Conservation (phyloP, 2,797 vertebrate species). For the Novumbra hubbsi region DNA sequence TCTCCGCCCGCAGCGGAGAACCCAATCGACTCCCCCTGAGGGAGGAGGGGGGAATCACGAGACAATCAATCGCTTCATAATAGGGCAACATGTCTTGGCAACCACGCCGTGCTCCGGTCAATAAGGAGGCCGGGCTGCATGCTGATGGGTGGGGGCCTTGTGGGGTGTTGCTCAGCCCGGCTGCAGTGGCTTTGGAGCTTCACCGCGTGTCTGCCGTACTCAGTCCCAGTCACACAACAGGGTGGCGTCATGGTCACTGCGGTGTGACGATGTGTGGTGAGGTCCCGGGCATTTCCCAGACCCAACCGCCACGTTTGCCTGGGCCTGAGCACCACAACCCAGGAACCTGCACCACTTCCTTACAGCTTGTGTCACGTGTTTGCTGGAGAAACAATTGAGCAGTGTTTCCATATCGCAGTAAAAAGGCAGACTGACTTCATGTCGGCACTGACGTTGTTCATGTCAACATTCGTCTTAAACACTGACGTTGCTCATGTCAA, state of each 20-base stretch:
- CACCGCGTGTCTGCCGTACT: not conserved
- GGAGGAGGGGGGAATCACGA: constrained; percentile 54
- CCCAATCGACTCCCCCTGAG: constrained; percentile 8
- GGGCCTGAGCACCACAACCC: no score
- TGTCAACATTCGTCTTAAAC: no score
- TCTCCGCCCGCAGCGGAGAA: constrained; percentile 19
- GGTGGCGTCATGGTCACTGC: not conserved
- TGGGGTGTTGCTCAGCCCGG: constrained; percentile 3
- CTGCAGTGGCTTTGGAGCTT: not conserved
- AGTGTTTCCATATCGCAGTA: no score
- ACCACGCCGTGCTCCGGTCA: constrained; percentile 56
- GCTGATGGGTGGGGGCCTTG: constrained; percentile 44
- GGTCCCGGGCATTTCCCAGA: no score
- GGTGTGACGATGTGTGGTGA: no score
- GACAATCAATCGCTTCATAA: constrained; percentile 71
- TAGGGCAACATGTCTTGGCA: constrained; percentile 64
- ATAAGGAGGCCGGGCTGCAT: constrained; percentile 57
- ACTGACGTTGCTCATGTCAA: no score
- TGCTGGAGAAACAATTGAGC: no score
- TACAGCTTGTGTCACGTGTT: no score
- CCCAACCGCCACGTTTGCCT: no score
- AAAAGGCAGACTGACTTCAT: no score
- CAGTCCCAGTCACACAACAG: not conserved
- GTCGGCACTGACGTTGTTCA: no score
- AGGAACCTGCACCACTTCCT: no score